phyloP scores from a whole-genome alignment of 2,113 vertebrate genomes.

The Lamprologus sp. region DNA sequence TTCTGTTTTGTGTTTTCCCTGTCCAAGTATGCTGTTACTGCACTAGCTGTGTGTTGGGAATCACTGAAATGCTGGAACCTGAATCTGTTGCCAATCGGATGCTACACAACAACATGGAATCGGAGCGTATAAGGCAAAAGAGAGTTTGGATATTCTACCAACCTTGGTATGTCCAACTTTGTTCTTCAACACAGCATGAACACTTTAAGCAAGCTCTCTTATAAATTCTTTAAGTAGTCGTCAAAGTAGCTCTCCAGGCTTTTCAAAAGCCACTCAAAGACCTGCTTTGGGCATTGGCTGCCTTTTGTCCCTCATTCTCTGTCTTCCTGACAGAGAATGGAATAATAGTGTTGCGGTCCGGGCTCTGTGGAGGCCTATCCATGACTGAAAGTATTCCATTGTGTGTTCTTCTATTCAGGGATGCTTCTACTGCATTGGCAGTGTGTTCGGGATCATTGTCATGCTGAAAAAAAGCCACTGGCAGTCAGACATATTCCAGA shows the following conservation, averaged over 20 bases:
- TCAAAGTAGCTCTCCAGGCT: background rate
- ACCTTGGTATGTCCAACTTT: background rate
- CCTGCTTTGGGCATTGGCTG: background rate
- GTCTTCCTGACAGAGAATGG: background rate
- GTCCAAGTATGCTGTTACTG: background rate
- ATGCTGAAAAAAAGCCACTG: background rate
- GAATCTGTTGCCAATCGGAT: background rate
- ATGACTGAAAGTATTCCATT: background rate
- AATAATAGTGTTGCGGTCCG: accelerated
- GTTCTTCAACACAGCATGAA: background rate
- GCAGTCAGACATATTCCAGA: background rate
- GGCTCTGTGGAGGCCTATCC: background rate
- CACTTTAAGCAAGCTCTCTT: background rate
- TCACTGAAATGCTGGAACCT: background rate
- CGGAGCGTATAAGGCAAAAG: accelerated
- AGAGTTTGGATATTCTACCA: background rate
- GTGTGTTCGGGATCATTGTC: background rate
- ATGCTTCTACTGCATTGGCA: background rate
- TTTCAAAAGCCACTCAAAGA: background rate
- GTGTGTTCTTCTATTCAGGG: background rate
- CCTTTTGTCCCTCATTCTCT: background rate
- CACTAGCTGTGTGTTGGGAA: background rate
- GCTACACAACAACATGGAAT: background rate
- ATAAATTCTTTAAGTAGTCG: background rate
- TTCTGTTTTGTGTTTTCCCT: background rate